phyloP scores from a whole-genome alignment of 37 sponge, comb jelly and placozoan species.

The Ianthella basta region DNA sequence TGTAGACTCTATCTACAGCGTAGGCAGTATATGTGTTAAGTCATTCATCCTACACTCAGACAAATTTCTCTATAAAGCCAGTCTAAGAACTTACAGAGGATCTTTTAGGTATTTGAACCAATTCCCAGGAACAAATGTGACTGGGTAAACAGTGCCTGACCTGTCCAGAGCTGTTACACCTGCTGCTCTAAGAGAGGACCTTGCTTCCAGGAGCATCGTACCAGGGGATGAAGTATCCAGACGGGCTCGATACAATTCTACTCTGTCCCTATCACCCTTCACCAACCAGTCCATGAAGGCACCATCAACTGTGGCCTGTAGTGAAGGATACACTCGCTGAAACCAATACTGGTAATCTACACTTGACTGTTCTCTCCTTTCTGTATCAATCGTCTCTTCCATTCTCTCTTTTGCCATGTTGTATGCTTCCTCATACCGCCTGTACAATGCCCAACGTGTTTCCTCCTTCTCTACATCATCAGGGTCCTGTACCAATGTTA shows the following conservation, averaged over 20 bases:
- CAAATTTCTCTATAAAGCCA: too few species aligned
- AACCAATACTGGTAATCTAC: slow-evolving; percentile 61
- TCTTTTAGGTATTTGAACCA: slow-evolving; percentile 56
- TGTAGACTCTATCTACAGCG: too few species aligned
- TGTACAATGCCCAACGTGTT: slow-evolving; percentile 39
- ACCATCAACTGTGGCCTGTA: slow-evolving; percentile 52
- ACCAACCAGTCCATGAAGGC: slow-evolving; percentile 65
- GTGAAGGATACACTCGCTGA: slow-evolving; percentile 41
- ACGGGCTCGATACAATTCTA: slow-evolving; percentile 37
- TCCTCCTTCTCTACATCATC: slow-evolving; percentile 13
- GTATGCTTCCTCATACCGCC: slow-evolving; percentile 39
- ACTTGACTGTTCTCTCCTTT: not conserved
- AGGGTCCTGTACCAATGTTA: slow-evolving; percentile 27
- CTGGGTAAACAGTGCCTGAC: slow-evolving; percentile 58
- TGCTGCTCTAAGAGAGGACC: slow-evolving; percentile 47
- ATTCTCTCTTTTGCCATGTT: slow-evolving; percentile 45
- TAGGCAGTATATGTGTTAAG: too few species aligned
- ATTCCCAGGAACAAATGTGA: slow-evolving; percentile 53
- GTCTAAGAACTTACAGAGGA: slow-evolving; percentile 4
- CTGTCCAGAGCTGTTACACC: slow-evolving; percentile 56
- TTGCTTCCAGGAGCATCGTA: slow-evolving; percentile 35
- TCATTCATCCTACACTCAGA: too few species aligned
- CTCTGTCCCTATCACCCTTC: slow-evolving; percentile 55
- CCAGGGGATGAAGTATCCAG: slow-evolving; percentile 41
- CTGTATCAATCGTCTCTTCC: slow-evolving; percentile 50